These are phyloP conservation scores for Benthosema pterotum DNA, from an alignment of 2,797 vertebrate species.

Conservation along the genomic window DNA sequence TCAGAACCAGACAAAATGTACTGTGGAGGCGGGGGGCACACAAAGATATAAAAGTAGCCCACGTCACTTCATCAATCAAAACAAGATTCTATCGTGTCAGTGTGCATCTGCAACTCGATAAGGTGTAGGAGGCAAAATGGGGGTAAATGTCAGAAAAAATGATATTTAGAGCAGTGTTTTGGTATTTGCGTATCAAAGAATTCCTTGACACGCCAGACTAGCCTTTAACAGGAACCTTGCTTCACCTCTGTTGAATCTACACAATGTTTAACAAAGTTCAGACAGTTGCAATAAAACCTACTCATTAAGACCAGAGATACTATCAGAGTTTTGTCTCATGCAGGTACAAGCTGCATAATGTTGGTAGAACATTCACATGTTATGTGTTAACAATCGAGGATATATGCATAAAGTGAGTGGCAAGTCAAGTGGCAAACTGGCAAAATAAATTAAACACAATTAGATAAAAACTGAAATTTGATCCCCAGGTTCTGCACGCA, in stretches of 20 bases:
- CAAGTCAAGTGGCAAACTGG: no score
- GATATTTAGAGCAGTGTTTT: slow-evolving; percentile 13
- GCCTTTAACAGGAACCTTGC: slow-evolving; percentile 36
- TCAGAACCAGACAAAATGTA: slow-evolving; percentile 98
- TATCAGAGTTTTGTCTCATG: no score
- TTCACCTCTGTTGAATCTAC: no score
- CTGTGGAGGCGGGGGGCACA: slow-evolving; percentile 67
- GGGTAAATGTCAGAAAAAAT: slow-evolving; percentile 11
- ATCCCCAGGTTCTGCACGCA: no score
- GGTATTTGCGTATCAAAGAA: slow-evolving; percentile 28
- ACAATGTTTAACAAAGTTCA: no score
- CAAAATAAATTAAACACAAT: no score
- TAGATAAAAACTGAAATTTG: no score
- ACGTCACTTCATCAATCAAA: slow-evolving; percentile 3
- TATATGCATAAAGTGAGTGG: no score
- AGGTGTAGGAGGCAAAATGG: slow-evolving; percentile 2
- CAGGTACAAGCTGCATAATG: no score
- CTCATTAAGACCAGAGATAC: slow-evolving; percentile 15
- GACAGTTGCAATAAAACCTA: slow-evolving; percentile 53
- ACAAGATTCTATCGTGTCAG: no score
- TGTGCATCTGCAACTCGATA: background rate
- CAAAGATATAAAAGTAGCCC: slow-evolving; percentile 15
- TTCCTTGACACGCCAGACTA: slow-evolving; percentile 27
- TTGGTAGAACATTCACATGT: no score
- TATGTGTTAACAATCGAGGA: no score